These are phyloP conservation scores for Eupithecia dodoneata DNA, from an alignment of 2,888 invertebrate genomes.

Conservation along the genomic window DNA sequence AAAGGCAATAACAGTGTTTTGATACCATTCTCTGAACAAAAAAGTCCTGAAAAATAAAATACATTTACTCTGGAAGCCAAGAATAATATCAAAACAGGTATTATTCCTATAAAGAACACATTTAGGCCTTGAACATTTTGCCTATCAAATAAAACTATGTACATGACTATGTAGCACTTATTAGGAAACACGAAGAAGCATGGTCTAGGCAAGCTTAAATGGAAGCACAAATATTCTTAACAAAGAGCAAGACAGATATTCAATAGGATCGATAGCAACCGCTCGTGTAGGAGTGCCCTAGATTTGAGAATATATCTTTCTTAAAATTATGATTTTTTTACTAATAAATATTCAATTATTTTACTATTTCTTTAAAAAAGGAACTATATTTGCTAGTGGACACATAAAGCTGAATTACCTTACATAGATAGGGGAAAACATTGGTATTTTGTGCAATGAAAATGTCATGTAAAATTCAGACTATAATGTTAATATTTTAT, in stretches of 20 bases:
- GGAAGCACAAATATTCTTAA: conserved; percentile 59
- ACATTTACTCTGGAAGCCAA: background rate
- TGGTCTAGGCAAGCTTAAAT: conserved; percentile 59
- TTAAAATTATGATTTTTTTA: background rate
- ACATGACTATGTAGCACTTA: conserved; percentile 49
- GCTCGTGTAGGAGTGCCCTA: background rate
- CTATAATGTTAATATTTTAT: conserved; percentile 47
- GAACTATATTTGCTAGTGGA: background rate
- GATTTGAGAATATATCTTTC: conserved; percentile 2
- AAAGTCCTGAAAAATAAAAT: conserved; percentile 7
- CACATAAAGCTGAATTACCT: background rate
- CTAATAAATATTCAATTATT: background rate
- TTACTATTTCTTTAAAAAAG: background rate
- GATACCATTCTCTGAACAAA: conserved; percentile 26
- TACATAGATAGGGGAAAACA: conserved; percentile 2
- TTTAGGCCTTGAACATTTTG: conserved; percentile 58
- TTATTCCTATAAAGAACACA: conserved; percentile 41
- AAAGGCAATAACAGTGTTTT: conserved; percentile 25
- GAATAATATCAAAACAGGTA: conserved; percentile 43
- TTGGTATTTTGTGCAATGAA: conserved; percentile 25
- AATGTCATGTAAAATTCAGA: conserved; percentile 34
- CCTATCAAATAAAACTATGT: conserved; percentile 53
- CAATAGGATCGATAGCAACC: conserved; percentile 18
- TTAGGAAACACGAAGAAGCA: conserved; percentile 58
- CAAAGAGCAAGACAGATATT: conserved; percentile 38